Evolutionary conservation across 2,888 invertebrate genomes (phyloP), one percentile per base, ranked within the genome.

Genomic region (Brachypalpus laphriformis): DNA sequence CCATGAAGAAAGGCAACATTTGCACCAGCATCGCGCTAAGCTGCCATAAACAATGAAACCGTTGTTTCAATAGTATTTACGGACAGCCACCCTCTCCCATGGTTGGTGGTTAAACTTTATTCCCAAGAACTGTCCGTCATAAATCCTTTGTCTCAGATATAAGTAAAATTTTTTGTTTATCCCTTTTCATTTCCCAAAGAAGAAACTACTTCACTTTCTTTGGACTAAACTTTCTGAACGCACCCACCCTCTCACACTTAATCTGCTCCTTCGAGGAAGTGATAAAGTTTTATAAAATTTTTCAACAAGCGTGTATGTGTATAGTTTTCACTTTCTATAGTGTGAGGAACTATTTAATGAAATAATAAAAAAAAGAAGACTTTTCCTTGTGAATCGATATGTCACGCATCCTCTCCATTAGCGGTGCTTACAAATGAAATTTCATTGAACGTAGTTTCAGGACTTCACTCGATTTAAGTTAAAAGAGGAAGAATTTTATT

Each of bases 181-280:
- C n/a, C 14, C 34, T 51, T 6, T 8, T 45, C n/a, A 4, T 25
- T 28, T 8, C 14, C 34, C 54, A 14, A 34, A n/a, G n/a, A 4
- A 37, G n/a, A 54, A 54, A 37, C 34, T 63, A 61, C 70, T 37
- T n/a, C 42, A 63, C 71, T 47, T 71, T 20, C 25, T 72, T 47
- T n/a, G 8, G 0, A 37, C 37, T 34, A 16, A 37, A 66, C 51
- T 28, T 28, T 25, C 5, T 40, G 6, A 18, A 31, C 22, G 16
- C 54, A 28, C 25, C 11, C 61, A 57, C 18, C 7, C 25, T 3
- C 45, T 34, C 25, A n/a, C 18, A 49, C 25, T 47, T 34, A 59
- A 6, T 16, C 14, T 5, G 11, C 14, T 5, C 51, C 40, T 59
- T 25, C 51, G 9, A 25, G 16, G 20, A 18, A 22, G 22, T 65